phyloP scores from a whole-genome alignment of 2,113 vertebrate species.

The Mobula hypostoma region DNA sequence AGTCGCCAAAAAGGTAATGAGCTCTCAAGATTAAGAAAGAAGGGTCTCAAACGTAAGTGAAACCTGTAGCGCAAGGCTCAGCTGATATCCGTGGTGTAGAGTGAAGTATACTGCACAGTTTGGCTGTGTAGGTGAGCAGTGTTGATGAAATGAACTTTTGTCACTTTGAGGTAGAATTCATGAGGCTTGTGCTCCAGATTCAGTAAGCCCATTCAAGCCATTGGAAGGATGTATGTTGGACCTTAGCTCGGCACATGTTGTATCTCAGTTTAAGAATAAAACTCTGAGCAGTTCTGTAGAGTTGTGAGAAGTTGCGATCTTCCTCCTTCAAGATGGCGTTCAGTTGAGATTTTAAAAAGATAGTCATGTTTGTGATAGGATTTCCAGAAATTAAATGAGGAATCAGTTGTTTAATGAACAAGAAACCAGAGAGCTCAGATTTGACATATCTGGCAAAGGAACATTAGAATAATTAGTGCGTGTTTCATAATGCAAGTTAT shows the following conservation, averaged over 20 bases:
- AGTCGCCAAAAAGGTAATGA: constrained; percentile 71
- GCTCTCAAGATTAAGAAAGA: background rate
- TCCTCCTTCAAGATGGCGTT: background rate
- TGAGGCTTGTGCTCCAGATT: background rate
- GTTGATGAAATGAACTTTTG: background rate
- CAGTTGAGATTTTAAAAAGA: background rate
- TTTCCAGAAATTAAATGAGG: background rate
- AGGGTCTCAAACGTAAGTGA: background rate
- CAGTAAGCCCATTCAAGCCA: background rate
- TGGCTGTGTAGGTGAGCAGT: background rate
- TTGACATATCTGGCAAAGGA: background rate
- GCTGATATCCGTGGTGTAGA: background rate
- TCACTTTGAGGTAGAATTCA: background rate
- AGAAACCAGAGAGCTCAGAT: background rate
- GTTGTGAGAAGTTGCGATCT: background rate
- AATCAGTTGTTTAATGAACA: background rate
- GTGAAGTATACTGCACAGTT: background rate
- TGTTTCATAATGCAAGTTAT: background rate
- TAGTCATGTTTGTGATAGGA: background rate
- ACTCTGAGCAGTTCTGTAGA: background rate
- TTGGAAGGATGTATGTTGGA: background rate
- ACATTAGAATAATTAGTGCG: background rate
- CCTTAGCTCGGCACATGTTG: background rate
- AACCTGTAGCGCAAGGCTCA: background rate
- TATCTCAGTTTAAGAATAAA: background rate